Conservation (phyloP, 2,888 invertebrate species). For the Orthonychiurus folsomi region DNA sequence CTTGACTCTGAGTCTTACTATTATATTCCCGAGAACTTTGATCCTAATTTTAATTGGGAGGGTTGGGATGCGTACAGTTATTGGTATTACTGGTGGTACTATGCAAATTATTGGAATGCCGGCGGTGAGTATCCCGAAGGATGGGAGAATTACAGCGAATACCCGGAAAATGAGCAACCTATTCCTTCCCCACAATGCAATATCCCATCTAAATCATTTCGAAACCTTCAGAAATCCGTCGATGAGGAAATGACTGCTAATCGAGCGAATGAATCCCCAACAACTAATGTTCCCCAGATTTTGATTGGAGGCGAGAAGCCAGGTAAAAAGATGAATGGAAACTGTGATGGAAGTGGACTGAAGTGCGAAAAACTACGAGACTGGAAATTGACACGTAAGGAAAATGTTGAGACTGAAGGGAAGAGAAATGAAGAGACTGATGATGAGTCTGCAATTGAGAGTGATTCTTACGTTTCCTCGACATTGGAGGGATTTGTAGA, state of each 20-base stretch:
- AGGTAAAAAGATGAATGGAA: not conserved
- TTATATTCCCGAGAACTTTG: not conserved
- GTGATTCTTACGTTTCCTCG: not conserved
- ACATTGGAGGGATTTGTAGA: slow-evolving; percentile 28
- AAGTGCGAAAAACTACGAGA: not conserved
- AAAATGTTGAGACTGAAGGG: not conserved
- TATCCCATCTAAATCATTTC: slow-evolving; percentile 8
- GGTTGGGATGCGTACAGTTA: slow-evolving; percentile 28
- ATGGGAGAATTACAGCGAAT: slow-evolving; percentile 10
- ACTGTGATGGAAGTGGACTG: not conserved
- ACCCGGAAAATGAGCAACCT: not conserved
- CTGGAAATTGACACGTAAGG: not conserved
- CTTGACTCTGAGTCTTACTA: not conserved
- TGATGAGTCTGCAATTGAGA: not conserved
- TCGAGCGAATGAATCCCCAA: not conserved
- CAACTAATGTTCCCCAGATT: slow-evolving; percentile 25
- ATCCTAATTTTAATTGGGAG: not conserved
- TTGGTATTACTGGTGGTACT: slow-evolving; percentile 40
- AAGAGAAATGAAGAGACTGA: not conserved
- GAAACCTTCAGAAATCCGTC: slow-evolving; percentile 7
- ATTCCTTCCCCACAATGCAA: not conserved
- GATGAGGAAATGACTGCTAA: not conserved
- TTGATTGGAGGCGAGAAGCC: slow-evolving; percentile 23
- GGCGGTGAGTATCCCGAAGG: slow-evolving; percentile 11
- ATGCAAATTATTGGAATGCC: slow-evolving; percentile 16